Evolutionary conservation across 2,888 invertebrate genomes (phyloP), one percentile per base, ranked within the genome.

Genomic region (Trachelus iudaicus): DNA sequence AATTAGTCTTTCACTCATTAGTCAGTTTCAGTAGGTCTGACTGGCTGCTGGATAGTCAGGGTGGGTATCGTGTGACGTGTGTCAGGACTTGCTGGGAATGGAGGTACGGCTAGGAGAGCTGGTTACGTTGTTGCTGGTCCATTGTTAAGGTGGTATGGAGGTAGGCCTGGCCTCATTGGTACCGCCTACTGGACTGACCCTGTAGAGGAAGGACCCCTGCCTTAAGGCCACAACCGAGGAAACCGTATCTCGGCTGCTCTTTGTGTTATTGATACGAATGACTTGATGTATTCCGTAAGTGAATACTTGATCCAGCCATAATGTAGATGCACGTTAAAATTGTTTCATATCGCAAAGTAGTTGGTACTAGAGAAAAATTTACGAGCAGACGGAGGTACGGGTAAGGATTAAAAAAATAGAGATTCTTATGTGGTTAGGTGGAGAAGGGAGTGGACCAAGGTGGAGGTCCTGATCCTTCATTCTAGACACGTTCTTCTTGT

Each of bases 141-240:
- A 89, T 89, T 89, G 88, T 89, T 85, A 86, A 83, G 81, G 79
- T 79, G 79, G 81, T 82, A 80, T 77, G 80, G 82, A 87, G 85
- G 89, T 87, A 89, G 90, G 89, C 87, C 86, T 88, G 89, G 89
- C 90, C 79, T 83, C 84, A 83, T 80, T 86, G 89, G 89, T 85
- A 89, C 87, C 89, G 89, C 90, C 89, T 88, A 89, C 90, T 87
- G 85, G 86, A 89, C 87, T 88, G 89, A 89, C 89, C 85, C 87
- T 84, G 84, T 82, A 83, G 83, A 56, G 73, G 75, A 78, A 81
- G 85, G 85, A 85, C 84, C 84, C 76, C 56, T 9, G 56, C 56
- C 56, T 56, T 56, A 56, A 56, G 23, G 56, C 56, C 56, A 56
- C 23, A 9, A 56, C 56, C 56, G 56, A 56, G 23, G 9, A 23